Evolutionary conservation across 2,797 vertebrate genomes (phyloP), one percentile per base, ranked within the genome.

Genomic region (Anabacerthia variegaticeps): DNA sequence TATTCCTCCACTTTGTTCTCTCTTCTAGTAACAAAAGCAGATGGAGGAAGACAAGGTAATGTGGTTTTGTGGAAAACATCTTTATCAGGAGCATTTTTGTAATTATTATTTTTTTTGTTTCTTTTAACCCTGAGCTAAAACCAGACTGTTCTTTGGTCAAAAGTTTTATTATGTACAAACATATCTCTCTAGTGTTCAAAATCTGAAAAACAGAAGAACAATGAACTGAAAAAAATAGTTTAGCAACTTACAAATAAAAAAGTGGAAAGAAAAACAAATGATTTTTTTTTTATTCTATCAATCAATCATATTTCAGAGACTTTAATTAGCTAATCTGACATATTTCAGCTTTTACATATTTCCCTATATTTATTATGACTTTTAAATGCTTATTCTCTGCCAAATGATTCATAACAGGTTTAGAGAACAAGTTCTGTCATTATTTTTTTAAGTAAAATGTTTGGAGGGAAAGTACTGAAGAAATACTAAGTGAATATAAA

Each of bases 311-410:
- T 85, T 90, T 56, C 1, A 30, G 32, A 48, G 6, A 88, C 59
- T 81, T 87, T 79, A 92, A 91, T 87, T 83, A 85, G 15, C 69
- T 93, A 77, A 86, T 85, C 23, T 89, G 74, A 24, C 30, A 85
- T 32, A 23, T 73, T 87, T 74, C 46, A 74, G 14, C 12, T 89
- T 93, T 95, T 86, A 41, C 37, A 54, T 80, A 52, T 77, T 87
- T 93, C 10, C 23, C 28, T 85, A 17, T 79, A 77, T 80, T 90
- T 93, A 59, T 88, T 68, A 83, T 85, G 41, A 58, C 23, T 92
- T 88, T 89, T 30, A 82, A 91, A 92, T 82, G 27, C 13, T 88
- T 92, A 20, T 93, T 87, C 88, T 92, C 58, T 87, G 80, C 51
- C 71, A 88, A 82, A 78, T 80, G 9, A 86, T 84, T 89, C 34